Evolutionary conservation across 2,888 invertebrate genomes (phyloP), one percentile per base, ranked within the genome.

Genomic region (Octodonta nipae): DNA sequence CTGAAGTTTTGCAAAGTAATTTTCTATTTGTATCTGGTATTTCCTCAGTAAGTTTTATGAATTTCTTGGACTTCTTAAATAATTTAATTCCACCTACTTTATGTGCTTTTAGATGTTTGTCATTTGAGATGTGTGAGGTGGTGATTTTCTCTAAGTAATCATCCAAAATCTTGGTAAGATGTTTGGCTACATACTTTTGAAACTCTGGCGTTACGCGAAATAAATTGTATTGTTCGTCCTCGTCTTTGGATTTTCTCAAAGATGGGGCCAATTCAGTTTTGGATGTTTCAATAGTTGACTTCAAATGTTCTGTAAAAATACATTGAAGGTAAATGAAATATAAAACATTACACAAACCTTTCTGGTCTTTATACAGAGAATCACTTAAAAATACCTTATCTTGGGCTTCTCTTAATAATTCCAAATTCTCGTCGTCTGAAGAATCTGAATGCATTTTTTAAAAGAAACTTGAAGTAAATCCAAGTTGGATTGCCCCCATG

Each of bases 171-270:
- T 55, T 56, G 2, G 69, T 65, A 26, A 72, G 51, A 53, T 68
- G 67, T 26, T 61, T 63, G 5, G 67, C 67, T 30, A 72, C 66
- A 36, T 54, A 58, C 20, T 57, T 63, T 45, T 68, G 69, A 55
- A 71, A 61, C 42, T 66, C 63, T 11, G 62, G 61, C 3, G 71
- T 68, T 2, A 71, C 66, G 45, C 64, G 47, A n/a, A 56, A 65
- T 1, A 66, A 58, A 50, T 70, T 70, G 44, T 68, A 70, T 41
- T 70, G 68, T 40, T 69, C 68, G 22, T 65, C 60, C 5, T 68
- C 55, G 38, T 57, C 60, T 14, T 40, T 40, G 4, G 31, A 22
- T 13, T 35, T 44, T 26, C 57, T 40, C 33, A 54, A 34, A 3
- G 55, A 56, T n/a, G 11, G 22, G 14, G 49, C 47, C 8, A 16